These are phyloP conservation scores for Simalia tracyae DNA, from an alignment of 2,797 vertebrate species.

Conservation along the genomic window DNA sequence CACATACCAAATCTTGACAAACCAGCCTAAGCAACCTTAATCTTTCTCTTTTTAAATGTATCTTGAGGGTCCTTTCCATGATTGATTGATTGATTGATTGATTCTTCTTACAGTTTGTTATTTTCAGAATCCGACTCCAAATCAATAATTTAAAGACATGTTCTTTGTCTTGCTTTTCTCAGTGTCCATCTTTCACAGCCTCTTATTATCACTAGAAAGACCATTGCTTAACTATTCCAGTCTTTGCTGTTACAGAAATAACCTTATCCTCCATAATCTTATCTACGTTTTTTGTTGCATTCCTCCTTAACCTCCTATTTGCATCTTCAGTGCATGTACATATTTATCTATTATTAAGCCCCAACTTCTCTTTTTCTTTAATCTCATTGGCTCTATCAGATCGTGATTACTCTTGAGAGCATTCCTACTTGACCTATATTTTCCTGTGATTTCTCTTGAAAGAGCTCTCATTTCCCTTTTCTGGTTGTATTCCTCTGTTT, in stretches of 20 bases:
- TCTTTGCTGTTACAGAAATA: neutral
- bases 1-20: neutral
- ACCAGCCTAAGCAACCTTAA: neutral
- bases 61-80: neutral
- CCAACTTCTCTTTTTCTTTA: neutral
- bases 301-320: neutral
- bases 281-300: neutral
- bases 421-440: neutral
- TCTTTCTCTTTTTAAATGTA: neutral
- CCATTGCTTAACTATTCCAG: neutral
- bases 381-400: neutral
- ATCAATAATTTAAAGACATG: neutral
- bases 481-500: neutral
- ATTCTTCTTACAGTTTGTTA: neutral
- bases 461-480: neutral
- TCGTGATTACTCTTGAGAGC: neutral
- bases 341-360: neutral
- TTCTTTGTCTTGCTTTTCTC: neutral
- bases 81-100: neutral
- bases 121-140: neutral
- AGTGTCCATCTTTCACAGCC: neutral
- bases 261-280: neutral
- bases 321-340: neutral
- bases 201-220: neutral
- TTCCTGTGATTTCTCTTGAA: neutral